Evolutionary conservation across 2,888 invertebrate species (phyloP), one percentile per base, ranked within the genome.

Genomic region (Thymelicus acteon): DNA sequence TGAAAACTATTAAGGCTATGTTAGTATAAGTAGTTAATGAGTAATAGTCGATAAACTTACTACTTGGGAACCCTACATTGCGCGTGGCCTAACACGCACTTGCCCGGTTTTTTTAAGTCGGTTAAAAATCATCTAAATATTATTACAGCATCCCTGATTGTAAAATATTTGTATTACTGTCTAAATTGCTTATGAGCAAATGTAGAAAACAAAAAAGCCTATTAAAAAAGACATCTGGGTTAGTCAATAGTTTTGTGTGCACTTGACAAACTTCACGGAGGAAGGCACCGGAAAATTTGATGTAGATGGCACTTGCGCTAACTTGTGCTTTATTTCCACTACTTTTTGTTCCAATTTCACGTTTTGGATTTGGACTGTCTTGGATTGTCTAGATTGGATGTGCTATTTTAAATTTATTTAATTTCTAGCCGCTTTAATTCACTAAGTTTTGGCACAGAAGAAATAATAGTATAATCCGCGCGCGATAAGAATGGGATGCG

Each of bases 321-420:
- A 74, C 69, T 75, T 66, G 73, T 72, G 75, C 72, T 74, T 72
- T 73, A 67, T 72, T 73, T 74, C 75, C 63, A 71, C 72, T 70
- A 74, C 71, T 77, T 77, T 75, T 76, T 75, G 71, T 72, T 68
- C 62, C 49, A 72, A 71, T 64, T 72, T 66, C 67, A 70, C 65
- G 67, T 68, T 72, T 67, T 67, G 63, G 61, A 60, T 64, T 13
- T 44, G 68, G 15, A 24, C 37, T 47, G 24, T 24, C 61, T 47
- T 47, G 47, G 3, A 31, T 31, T 5, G 3, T 2, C 31, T 47
- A 6, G 44, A 24, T 24, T 61, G 15, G 39, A 1, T 19, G 7
- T 47, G 47, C 7, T 47, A 15, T 61, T 61, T 61, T 61, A 40
- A 61, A 13, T n/a, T 62, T 31, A 13, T 49, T 31, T 52, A 31